These are phyloP conservation scores for Danio jaintianensis DNA, from an alignment of 2,797 vertebrate genomes.

Conservation along the genomic window DNA sequence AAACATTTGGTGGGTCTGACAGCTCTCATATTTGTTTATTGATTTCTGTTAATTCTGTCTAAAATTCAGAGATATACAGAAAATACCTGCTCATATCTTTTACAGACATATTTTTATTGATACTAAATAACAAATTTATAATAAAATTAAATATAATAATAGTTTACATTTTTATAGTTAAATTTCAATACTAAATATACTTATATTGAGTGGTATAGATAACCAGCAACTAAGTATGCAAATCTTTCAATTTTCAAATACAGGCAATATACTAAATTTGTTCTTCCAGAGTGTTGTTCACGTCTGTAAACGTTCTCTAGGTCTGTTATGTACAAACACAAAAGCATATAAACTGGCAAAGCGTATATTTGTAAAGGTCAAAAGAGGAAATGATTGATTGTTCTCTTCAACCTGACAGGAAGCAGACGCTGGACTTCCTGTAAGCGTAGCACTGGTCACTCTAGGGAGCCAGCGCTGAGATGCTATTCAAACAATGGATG, in stretches of 20 bases:
- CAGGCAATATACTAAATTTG: no score
- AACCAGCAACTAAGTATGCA: no score
- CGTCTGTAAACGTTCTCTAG: constrained; percentile 20
- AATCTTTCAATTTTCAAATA: no score
- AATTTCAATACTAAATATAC: no score
- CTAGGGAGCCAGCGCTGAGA: constrained; percentile 65
- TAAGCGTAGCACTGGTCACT: constrained; percentile 58
- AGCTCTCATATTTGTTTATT: not conserved
- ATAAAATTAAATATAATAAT: no score
- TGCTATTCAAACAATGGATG: constrained; percentile 50
- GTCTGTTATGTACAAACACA: constrained; percentile 23
- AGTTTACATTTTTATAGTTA: no score
- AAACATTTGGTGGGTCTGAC: not conserved
- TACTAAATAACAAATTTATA: no score
- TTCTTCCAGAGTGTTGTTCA: constrained; percentile 3
- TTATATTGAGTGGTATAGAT: no score
- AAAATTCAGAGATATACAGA: not conserved
- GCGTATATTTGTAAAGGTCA: constrained; percentile 17
- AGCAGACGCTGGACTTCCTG: constrained; percentile 77
- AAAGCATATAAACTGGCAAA: constrained; percentile 27
- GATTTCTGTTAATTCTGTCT: not conserved
- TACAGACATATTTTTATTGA: no score
- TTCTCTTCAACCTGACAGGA: constrained; percentile 75
- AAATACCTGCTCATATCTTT: no score
- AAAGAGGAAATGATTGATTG: constrained; percentile 66